Evolutionary conservation across 2,113 vertebrate genomes (phyloP).

Genomic region (Hemibagrus wyckioides): DNA sequence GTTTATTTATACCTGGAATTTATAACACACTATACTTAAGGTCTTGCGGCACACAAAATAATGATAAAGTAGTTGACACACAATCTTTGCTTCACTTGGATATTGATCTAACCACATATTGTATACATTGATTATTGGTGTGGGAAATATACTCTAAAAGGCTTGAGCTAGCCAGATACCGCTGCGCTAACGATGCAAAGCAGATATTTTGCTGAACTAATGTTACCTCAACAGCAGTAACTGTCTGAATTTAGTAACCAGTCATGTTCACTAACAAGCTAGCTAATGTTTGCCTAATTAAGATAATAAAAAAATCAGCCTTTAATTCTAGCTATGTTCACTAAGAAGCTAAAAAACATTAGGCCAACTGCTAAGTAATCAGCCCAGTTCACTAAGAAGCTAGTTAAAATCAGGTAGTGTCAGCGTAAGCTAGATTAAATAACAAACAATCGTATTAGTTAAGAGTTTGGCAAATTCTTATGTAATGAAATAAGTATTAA

Average conservation of each 20-base stretch:
- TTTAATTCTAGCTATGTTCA: background rate
- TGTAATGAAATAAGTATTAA: background rate
- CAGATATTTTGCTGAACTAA: background rate
- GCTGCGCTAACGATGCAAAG: background rate
- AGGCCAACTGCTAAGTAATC: background rate
- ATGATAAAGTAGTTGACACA: background rate
- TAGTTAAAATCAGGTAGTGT: background rate
- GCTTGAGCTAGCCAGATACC: background rate
- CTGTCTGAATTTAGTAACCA: background rate
- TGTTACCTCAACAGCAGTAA: background rate
- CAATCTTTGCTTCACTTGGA: background rate
- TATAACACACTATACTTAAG: slow-evolving; percentile 21
- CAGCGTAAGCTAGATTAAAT: background rate
- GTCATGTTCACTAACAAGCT: background rate
- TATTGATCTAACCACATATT: background rate
- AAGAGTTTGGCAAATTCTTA: background rate
- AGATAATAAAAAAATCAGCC: background rate
- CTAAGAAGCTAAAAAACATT: background rate
- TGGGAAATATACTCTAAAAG: background rate
- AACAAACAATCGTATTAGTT: background rate
- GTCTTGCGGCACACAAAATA: background rate
- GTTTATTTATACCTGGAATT: slow-evolving; percentile 16
- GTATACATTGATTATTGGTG: background rate
- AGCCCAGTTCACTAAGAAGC: background rate
- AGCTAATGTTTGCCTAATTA: background rate